Conservation (phyloP, 2,797 vertebrate genomes). For the Sebastes iracundus region DNA sequence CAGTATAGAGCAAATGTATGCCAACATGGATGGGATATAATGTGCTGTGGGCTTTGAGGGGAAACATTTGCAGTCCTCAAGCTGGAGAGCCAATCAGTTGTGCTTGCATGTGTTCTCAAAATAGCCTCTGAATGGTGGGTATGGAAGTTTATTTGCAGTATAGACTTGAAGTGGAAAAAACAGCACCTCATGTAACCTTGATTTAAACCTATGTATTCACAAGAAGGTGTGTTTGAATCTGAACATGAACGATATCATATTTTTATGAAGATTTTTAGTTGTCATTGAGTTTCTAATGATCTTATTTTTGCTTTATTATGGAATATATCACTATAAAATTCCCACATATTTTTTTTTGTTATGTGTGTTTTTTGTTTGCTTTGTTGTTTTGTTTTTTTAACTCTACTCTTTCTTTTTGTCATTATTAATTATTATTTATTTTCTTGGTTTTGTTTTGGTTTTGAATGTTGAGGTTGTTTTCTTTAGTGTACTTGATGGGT, state of each 20-base stretch:
- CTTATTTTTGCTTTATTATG: too few relatives aligned
- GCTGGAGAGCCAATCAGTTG: slow-evolving; percentile 41
- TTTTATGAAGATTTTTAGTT: neutral
- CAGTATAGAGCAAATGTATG: neutral
- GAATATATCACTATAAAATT: neutral
- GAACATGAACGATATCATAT: neutral
- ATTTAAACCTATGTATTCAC: neutral
- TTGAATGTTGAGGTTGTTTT: too few relatives aligned
- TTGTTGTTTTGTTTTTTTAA: too few relatives aligned
- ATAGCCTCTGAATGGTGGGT: slow-evolving; percentile 60
- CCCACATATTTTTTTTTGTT: too few relatives aligned
- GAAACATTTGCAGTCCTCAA: slow-evolving; percentile 43
- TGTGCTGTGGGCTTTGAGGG: slow-evolving; percentile 28
- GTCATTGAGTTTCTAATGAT: neutral
- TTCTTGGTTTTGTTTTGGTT: too few relatives aligned
- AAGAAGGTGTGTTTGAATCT: neutral
- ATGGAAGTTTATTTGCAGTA: slow-evolving; percentile 57
- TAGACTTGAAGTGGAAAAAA: slow-evolving; percentile 32
- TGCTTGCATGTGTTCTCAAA: slow-evolving; percentile 56
- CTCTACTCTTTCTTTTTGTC: too few relatives aligned
- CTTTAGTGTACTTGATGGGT: too few relatives aligned
- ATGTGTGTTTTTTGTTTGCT: too few relatives aligned
- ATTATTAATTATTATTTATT: too few relatives aligned
- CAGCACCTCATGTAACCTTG: neutral
- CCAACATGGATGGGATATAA: slow-evolving; percentile 11